phyloP scores from a whole-genome alignment of 2,797 vertebrate genomes.

The Neopelma chrysocephalum region DNA sequence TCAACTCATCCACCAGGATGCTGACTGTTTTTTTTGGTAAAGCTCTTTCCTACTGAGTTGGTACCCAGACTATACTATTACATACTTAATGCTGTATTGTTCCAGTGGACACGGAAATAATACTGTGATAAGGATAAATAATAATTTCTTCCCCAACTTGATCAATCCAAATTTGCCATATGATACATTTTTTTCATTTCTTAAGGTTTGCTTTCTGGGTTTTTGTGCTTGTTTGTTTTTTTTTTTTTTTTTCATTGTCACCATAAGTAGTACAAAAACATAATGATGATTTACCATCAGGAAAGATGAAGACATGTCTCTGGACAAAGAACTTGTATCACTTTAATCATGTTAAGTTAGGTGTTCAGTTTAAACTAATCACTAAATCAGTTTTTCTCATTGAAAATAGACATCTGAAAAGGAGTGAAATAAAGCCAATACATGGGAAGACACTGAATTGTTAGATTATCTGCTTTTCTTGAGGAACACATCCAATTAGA shows the following conservation, averaged over 20 bases:
- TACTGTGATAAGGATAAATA: not conserved
- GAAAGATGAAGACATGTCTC: not conserved
- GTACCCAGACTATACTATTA: not conserved
- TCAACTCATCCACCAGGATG: not conserved
- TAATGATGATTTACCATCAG: not conserved
- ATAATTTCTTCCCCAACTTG: not conserved
- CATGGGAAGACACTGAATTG: not conserved
- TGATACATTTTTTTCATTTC: fast-evolving
- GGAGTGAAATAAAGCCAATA: not conserved
- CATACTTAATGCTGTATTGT: not conserved
- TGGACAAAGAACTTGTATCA: not conserved
- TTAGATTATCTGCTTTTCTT: not conserved
- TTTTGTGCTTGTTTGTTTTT: not conserved
- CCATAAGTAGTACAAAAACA: not conserved
- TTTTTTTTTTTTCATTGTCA: not conserved
- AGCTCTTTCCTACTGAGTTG: not conserved
- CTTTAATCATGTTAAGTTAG: not conserved
- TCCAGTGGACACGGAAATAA: not conserved
- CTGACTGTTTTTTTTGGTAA: not conserved
- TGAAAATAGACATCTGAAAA: not conserved
- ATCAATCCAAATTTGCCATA: not conserved
- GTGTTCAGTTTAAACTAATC: not conserved
- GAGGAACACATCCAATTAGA: not conserved
- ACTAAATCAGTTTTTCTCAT: not conserved
- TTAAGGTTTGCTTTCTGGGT: not conserved